These are phyloP conservation scores for Galago senegalensis DNA, from an alignment of 2,797 vertebrate species.

Conservation along the genomic window DNA sequence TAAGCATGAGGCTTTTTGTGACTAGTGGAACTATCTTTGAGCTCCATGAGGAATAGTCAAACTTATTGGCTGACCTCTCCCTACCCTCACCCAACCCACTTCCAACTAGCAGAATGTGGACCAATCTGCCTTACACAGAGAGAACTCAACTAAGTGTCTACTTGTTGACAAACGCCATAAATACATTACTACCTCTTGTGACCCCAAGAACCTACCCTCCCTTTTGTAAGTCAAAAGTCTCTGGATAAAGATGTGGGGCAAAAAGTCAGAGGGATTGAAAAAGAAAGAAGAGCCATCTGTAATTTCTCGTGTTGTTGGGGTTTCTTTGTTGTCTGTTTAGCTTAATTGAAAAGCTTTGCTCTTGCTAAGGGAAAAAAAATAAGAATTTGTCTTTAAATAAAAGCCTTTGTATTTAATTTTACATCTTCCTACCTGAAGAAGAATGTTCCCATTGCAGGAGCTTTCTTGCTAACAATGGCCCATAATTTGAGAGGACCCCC, in stretches of 20 bases:
- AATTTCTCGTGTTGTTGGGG: background rate
- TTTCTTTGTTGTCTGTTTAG: background rate
- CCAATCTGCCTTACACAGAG: background rate
- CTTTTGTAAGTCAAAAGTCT: constrained; percentile 25
- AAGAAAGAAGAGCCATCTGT: background rate
- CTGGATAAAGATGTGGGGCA: background rate
- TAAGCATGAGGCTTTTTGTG: background rate
- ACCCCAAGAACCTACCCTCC: background rate
- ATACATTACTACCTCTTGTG: background rate
- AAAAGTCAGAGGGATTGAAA: background rate
- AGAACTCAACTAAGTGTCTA: background rate
- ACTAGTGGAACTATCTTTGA: background rate
- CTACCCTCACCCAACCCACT: too few species aligned
- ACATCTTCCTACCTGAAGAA: constrained; percentile 38
- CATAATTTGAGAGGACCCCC: constrained; percentile 73
- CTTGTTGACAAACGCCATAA: background rate
- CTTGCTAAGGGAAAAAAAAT: background rate
- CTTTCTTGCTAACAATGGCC: constrained; percentile 56
- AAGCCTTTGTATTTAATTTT: constrained; percentile 49
- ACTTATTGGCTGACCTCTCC: background rate
- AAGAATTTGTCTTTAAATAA: constrained; percentile 40
- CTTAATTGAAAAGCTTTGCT: background rate
- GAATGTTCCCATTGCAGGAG: constrained; percentile 29
- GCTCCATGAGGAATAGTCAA: background rate
- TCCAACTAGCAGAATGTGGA: background rate